Evolutionary conservation across 92 coral and sea anemone genomes (phyloP), one percentile per base, ranked within the genome.

Genomic region (Desmophyllum pertusum): DNA sequence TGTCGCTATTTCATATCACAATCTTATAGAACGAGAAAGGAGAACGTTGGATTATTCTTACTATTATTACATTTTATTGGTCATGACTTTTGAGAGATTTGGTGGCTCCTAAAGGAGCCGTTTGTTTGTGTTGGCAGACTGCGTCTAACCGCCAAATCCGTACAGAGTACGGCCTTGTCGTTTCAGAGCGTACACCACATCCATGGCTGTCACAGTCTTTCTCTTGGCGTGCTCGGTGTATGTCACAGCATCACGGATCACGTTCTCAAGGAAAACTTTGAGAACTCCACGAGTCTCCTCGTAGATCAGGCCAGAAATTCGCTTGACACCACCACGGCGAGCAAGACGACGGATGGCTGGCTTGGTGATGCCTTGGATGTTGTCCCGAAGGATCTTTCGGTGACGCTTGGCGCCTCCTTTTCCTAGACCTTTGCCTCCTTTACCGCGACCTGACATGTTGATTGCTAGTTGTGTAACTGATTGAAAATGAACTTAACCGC

Each of bases 371-470:
- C 95, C 93, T 86, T 92, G 95, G 88, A 92, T 89, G 91, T 88
- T 85, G 23, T 89, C 89, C 11, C 87, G 82, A 31, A 75, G 82
- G 62, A 88, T 83, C 77, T 90, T 93, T 48, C 96, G 92, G 83
- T 93, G 96, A 94, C 98, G 98, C 94, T 94, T 94, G 89, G 98
- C 98, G 92, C 98, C 98, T 92, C 98, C 98, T 88, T 94, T 94
- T 85, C 98, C 98, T 55, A 94, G 98, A 87, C 98, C 98, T 92
- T 94, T 94, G 72, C 98, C 98, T 89, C 98, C 98, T 94, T 94
- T 94, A 27, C 95, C 95, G 67, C 95, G 92, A 50, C 95, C 95
- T 63, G 95, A 85, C 95, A 92, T 92, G 25, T 10, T 68, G 51
- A 37, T 19, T 62, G 30, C 42, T 78, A 42, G 73, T 78, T 30